Evolutionary conservation across 2,113 vertebrate genomes (phyloP), one percentile per base, ranked within the genome.

Genomic region (Daboia siamensis): DNA sequence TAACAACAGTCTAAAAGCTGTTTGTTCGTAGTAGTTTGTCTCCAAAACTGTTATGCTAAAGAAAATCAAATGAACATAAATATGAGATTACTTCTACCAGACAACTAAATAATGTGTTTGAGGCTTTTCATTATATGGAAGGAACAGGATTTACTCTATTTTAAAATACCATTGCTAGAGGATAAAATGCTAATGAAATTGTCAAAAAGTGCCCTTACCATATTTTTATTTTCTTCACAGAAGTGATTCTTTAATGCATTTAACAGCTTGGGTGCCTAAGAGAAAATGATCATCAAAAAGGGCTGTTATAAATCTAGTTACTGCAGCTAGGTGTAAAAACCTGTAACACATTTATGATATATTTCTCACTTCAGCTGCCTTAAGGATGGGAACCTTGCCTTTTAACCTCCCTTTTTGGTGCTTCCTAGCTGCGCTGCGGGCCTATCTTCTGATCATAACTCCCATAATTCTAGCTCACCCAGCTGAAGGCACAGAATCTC

Each of bases 181-280:
- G 52, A 88, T 11, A 87, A 51, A 0, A 0, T 21, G 21, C 13
- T 56, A 52, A 44, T 87, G 59, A 80, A 80, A 80, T 80, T 21
- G 74, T 80, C 74, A 80, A 80, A 80, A 44, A 23, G 33, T 69
- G 55, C 87, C 92, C 95, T 97, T 95, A 98, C 98, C 96, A 17
- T 95, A 69, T 93, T 95, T 90, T 92, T 91, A 8, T 90, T 93
- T 94, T 95, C 95, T 51, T 96, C 91, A 17, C 97, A 3, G 54
- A 98, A 98, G 54, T 98, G 97, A 9, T 97, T 89, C 95, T 98
- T 99, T 93, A 99, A 93, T 0, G 96, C 95, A 94, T 98, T 98
- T 95, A 99, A 61, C 24, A 99, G 94, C 91, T 98, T 99, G 29
- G 98, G 98, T 23, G 98, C 98, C 99, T 99, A 93, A 55, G 94